Evolutionary conservation across 1,140 invertebrate species (phyloP).

Genomic region (Anastrepha ludens): DNA sequence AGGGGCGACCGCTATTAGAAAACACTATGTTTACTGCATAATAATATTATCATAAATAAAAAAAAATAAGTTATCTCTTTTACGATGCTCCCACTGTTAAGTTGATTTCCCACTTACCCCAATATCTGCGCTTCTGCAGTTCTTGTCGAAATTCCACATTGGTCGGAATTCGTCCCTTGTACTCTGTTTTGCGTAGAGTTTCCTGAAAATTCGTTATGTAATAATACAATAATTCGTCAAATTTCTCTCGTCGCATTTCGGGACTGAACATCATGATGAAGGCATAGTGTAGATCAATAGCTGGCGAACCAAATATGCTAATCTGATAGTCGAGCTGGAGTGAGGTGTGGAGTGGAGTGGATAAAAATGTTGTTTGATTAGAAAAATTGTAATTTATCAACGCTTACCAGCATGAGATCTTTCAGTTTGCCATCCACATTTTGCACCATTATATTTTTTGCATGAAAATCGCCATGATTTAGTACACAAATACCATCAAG

Average conservation of each 20-base stretch:
- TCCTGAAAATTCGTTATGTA: constrained; percentile 50
- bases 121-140: constrained; percentile 56
- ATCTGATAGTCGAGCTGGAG: constrained; percentile 52
- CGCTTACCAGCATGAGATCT: constrained; percentile 28
- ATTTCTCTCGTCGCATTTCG: constrained; percentile 21
- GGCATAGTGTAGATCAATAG: constrained; percentile 45
- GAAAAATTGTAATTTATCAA: not conserved
- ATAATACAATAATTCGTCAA: constrained; percentile 44
- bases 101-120: constrained; percentile 33
- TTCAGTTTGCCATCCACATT: not conserved
- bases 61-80: too few relatives aligned
- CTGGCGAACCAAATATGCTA: constrained; percentile 28
- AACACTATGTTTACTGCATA: too few relatives aligned
- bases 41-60: too few relatives aligned
- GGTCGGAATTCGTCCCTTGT: constrained; percentile 3
- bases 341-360: not conserved
- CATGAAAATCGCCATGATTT: constrained; percentile 56
- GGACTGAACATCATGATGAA: constrained; percentile 45
- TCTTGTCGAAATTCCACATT: constrained; percentile 56
- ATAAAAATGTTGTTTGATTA: constrained; percentile 1
- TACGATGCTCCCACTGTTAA: too few relatives aligned
- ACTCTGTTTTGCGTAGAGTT: constrained; percentile 28
- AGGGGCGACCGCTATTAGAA: too few relatives aligned
- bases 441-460: constrained; percentile 51
- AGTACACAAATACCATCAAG: constrained; percentile 40